Percentiles rank a stretch among this genome's conserved stretches.
Evolutionary conservation across 2,113 vertebrate genomes (phyloP).

Genomic region (Corythornis vintsioides): DNA sequence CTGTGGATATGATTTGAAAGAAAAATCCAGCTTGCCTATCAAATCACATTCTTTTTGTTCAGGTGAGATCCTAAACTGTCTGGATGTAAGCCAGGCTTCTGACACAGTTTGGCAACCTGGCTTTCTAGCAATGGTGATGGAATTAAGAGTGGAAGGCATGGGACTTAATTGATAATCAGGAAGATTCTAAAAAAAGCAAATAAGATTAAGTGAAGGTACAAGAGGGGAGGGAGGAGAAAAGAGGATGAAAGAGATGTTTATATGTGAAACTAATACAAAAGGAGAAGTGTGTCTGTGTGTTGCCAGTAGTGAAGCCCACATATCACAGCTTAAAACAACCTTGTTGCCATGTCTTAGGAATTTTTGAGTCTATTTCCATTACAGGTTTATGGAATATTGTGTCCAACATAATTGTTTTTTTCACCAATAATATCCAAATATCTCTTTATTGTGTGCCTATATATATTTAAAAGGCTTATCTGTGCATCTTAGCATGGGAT

Average conservation of each 20-base stretch:
- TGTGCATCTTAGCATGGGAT: background rate
- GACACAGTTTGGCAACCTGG: background rate
- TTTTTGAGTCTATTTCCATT: background rate
- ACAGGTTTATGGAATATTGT: background rate
- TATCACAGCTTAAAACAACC: background rate
- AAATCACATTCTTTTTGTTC: background rate
- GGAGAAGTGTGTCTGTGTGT: background rate
- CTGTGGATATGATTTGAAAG: background rate
- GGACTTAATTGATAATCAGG: constrained; percentile 24
- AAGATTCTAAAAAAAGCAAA: constrained; percentile 44
- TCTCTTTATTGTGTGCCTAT: fast-evolving
- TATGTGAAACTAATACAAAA: background rate
- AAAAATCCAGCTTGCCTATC: background rate
- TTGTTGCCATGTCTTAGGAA: background rate
- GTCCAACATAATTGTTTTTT: background rate
- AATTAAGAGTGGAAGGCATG: constrained; percentile 1
- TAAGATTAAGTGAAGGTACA: constrained; percentile 41
- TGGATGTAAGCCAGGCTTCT: background rate
- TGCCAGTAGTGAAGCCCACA: background rate
- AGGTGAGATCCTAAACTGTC: background rate
- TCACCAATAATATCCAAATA: background rate
- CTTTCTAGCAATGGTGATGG: constrained; percentile 44
- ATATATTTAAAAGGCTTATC: background rate
- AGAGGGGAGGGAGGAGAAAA: background rate
- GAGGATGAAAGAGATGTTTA: constrained; percentile 20